Evolutionary conservation across 2,888 invertebrate species (phyloP).

Genomic region (Tipula confusa): DNA sequence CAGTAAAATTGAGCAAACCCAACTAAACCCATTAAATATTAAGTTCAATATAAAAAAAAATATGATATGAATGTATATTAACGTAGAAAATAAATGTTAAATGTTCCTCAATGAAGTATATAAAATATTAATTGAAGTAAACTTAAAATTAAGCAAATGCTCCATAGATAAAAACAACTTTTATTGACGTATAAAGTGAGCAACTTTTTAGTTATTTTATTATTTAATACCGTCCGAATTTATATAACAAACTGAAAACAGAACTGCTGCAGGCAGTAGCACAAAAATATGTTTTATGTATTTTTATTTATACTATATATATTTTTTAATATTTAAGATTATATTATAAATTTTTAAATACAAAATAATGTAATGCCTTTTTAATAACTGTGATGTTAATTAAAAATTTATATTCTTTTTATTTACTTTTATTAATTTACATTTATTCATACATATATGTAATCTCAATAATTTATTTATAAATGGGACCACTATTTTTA

Average conservation of each 20-base stretch:
- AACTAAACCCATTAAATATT: neutral
- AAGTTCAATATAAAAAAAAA: neutral
- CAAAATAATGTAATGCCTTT: constrained; percentile 37
- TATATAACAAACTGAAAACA: neutral
- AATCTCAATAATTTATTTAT: neutral
- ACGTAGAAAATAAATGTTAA: constrained; percentile 16
- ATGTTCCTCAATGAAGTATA: constrained; percentile 4
- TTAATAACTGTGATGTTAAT: constrained; percentile 38
- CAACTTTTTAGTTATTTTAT: neutral
- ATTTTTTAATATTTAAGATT: neutral
- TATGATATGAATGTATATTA: neutral
- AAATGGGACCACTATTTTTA: constrained; percentile 25
- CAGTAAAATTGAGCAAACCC: neutral
- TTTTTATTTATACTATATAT: no score
- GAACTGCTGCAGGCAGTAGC: neutral
- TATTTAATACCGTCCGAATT: neutral
- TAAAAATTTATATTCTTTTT: constrained; percentile 28
- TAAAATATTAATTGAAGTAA: neutral
- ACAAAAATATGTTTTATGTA: neutral
- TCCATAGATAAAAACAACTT: neutral
- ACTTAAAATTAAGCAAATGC: neutral
- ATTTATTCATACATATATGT: neutral
- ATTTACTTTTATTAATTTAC: neutral
- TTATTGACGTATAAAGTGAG: no score
- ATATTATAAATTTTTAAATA: constrained; percentile 21